Base-by-base conservation (phyloP, 2,888 invertebrate species). In the Catocala nupta region DNA sequence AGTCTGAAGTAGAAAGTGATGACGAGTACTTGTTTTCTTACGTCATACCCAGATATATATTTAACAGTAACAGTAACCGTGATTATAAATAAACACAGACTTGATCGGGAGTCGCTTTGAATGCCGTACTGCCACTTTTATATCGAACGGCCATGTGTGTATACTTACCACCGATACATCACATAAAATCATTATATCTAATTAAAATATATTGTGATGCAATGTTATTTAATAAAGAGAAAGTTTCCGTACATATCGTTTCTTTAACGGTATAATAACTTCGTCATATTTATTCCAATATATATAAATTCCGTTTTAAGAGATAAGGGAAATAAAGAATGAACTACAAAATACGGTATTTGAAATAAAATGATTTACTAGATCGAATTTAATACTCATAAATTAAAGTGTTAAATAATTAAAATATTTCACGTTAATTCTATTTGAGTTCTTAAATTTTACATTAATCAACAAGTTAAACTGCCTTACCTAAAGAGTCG, bases 51-150 rank as follows among this genome's bases (percentile, higher is more conserved):
- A 12, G 54, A 63, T 63, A 65, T 70, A 66, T 55, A 62, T 64
- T 55, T 50, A 63, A 12, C 50, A 53, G 61, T 53, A 62, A 66
- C 52, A 53, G 61, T 53, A 63, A 66, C 75, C 60, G 68, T 54
- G 70, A 65, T 65, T 63, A 63, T 65, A 67, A 78, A 75, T 73
- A 75, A 73, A 70, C 58, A 54, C 16, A 2, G 44, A 48, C 52
- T 68, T 55, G 58, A 57, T 57, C 36, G 52, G n/a, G 43, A 63
- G 39, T 54, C 43, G 39, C 55, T 69, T 59, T 48, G 49, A 62
- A 43, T 42, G 44, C 54, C 11, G 45, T 45, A 39, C 48, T 13
- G 42, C 12, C 48, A 34, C 47, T 52, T 45, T 52, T 25, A 44
- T 25, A 55, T 39, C 5, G 55, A 16, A 16, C 16, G n/a, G 45